Evolutionary conservation across 1,140 invertebrate genomes (phyloP).

Genomic region (Harlomillsia oculata): DNA sequence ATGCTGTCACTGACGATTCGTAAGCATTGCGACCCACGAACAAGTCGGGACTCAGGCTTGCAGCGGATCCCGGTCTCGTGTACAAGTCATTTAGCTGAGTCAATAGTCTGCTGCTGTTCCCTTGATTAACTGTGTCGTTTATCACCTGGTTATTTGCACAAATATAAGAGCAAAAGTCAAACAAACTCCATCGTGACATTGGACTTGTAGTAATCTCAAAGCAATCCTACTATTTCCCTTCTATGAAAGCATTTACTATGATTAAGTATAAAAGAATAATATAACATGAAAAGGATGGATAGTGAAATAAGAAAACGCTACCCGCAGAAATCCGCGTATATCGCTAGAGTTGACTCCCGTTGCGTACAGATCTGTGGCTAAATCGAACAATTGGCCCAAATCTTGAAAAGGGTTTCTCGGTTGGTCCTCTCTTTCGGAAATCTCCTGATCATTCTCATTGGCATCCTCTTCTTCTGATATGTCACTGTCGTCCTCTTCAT

Average conservation of each 20-base stretch:
- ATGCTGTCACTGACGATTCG: slow-evolving; percentile 44
- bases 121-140: slow-evolving; percentile 32
- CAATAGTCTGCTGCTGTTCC: slow-evolving; percentile 24
- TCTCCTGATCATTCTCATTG: slow-evolving; percentile 16
- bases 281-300: neutral
- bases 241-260: neutral
- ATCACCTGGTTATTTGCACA: too few species aligned
- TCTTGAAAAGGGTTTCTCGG: slow-evolving; percentile 6
- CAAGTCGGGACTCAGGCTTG: neutral
- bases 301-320: slow-evolving; percentile 5
- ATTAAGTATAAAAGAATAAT: neutral
- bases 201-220: neutral
- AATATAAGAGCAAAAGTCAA: too few species aligned
- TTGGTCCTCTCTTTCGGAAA: slow-evolving; percentile 11
- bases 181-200: too few species aligned
- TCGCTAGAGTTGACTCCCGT: slow-evolving; percentile 17
- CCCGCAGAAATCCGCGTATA: slow-evolving; percentile 20
- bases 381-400: slow-evolving; percentile 19
- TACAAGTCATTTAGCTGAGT: slow-evolving; percentile 31
- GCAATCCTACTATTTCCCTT: neutral
- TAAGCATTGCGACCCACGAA: slow-evolving; percentile 25
- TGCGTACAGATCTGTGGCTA: slow-evolving; percentile 23
- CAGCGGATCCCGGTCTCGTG: slow-evolving; percentile 6
- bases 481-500: neutral
- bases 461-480: neutral